Percentiles rank a stretch among this genome's conserved stretches.
Conservation (phyloP, 2,797 vertebrate genomes). For the Anguilla marmorata region DNA sequence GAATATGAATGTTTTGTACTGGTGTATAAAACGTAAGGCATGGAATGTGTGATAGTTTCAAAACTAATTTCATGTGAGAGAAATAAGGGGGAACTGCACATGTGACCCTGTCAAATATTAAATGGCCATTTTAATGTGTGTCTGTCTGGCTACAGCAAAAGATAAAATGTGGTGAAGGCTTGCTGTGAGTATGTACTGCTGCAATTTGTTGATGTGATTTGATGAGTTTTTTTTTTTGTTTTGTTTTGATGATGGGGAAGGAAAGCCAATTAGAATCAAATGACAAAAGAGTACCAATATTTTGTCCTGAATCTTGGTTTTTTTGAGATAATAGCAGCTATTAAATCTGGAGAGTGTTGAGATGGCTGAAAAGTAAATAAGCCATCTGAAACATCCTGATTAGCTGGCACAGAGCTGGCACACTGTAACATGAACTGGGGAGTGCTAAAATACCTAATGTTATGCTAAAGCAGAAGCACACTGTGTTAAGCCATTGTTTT, state of each 20-base stretch:
- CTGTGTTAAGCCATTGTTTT: constrained; percentile 28
- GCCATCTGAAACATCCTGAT: constrained; percentile 30
- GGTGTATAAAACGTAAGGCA: not conserved
- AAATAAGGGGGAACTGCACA: not conserved
- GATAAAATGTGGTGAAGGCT: constrained; percentile 5
- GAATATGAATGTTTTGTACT: not conserved
- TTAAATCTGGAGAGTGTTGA: constrained; percentile 26
- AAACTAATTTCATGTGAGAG: not conserved
- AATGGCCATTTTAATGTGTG: not conserved
- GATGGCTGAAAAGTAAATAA: constrained; percentile 32
- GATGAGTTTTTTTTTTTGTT: constrained; percentile 26
- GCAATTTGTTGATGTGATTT: constrained; percentile 30
- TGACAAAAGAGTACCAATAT: not conserved
- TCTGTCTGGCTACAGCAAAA: constrained; percentile 13
- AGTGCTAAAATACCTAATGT: not conserved
- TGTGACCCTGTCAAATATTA: not conserved
- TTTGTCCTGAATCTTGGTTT: not conserved
- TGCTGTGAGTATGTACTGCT: constrained; percentile 14
- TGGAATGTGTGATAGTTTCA: not conserved
- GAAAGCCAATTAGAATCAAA: constrained; percentile 21
- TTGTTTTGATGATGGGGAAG: constrained; percentile 17
- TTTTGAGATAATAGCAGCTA: constrained; percentile 13
- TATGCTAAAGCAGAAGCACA: not conserved
- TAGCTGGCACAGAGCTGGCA: constrained; percentile 5
- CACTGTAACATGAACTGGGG: constrained; percentile 24